These are phyloP conservation scores for Plectrocnemia conspersa DNA, from an alignment of 1,140 invertebrate genomes.

Conservation along the genomic window DNA sequence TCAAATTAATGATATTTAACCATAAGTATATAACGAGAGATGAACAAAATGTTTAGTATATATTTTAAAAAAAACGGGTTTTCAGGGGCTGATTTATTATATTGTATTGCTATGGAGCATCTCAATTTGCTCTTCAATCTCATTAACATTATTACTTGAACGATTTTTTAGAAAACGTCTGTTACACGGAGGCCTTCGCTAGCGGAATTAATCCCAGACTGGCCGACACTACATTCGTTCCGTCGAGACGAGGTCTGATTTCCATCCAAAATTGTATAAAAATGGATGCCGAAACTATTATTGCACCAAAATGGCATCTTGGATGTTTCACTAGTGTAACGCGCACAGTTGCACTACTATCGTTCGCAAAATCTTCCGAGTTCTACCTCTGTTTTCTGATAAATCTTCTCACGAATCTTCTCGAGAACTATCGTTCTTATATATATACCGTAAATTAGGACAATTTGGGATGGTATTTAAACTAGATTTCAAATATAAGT, in stretches of 20 bases:
- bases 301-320: not conserved
- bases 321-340: slow-evolving; percentile 4
- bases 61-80: no score
- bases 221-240: slow-evolving; percentile 88
- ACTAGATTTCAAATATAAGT: no score
- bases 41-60: no score
- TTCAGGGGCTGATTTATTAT: no score
- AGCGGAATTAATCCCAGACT: slow-evolving; percentile 93
- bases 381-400: not conserved
- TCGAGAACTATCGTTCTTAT: not conserved
- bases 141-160: no score
- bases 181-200: slow-evolving; percentile 75
- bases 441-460: no score
- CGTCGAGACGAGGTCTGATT: slow-evolving; percentile 69
- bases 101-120: no score
- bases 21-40: no score
- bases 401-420: not conserved
- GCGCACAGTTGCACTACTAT: slow-evolving; percentile 2
- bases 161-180: slow-evolving; percentile 33
- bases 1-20: no score
- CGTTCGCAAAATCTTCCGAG: no score
- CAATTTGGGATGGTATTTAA: no score
- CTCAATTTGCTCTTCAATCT: no score
- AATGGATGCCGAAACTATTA: slow-evolving; percentile 10
- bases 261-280: not conserved